Conservation (phyloP, 1,140 invertebrate species). For the Sitophilus oryzae region DNA sequence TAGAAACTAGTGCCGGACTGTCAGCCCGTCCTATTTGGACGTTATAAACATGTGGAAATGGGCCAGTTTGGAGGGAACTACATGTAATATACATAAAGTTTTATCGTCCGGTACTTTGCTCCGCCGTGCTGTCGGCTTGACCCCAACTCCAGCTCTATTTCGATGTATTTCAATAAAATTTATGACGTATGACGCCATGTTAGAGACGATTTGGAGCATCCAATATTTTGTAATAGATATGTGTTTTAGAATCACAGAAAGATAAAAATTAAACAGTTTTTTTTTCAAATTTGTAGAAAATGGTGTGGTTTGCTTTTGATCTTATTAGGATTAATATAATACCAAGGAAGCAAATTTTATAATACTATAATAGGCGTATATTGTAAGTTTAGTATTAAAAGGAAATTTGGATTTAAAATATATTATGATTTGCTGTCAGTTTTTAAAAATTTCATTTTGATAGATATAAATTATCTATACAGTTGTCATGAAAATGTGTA, state of each 20-base stretch:
- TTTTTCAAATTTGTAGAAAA: too few relatives aligned
- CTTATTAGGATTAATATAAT: too few relatives aligned
- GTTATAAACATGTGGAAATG: constrained; percentile 33
- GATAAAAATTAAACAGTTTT: background rate
- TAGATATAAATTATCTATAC: too few relatives aligned
- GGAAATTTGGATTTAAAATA: too few relatives aligned
- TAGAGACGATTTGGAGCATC: constrained; percentile 4
- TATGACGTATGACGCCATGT: constrained; percentile 22
- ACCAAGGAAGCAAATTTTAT: too few relatives aligned
- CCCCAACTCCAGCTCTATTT: constrained; percentile 34
- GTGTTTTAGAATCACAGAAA: background rate
- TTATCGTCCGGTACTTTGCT: constrained; percentile 39
- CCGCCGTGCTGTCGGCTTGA: constrained; percentile 34
- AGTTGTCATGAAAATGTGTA: too few relatives aligned
- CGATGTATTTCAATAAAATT: constrained; percentile 15
- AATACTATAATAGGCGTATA: too few relatives aligned
- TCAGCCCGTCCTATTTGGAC: constrained; percentile 24
- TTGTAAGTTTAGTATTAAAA: too few relatives aligned
- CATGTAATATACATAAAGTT: constrained; percentile 43
- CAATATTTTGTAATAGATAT: too few relatives aligned
- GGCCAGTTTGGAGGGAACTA: constrained; percentile 23
- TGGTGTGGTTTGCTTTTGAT: too few relatives aligned
- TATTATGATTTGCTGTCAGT: too few relatives aligned
- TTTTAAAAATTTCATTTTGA: too few relatives aligned
- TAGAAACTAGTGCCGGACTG: constrained; percentile 23